Evolutionary conservation across 2,888 invertebrate species (phyloP), one percentile per base, ranked within the genome.

Genomic region (Abrostola tripartita): DNA sequence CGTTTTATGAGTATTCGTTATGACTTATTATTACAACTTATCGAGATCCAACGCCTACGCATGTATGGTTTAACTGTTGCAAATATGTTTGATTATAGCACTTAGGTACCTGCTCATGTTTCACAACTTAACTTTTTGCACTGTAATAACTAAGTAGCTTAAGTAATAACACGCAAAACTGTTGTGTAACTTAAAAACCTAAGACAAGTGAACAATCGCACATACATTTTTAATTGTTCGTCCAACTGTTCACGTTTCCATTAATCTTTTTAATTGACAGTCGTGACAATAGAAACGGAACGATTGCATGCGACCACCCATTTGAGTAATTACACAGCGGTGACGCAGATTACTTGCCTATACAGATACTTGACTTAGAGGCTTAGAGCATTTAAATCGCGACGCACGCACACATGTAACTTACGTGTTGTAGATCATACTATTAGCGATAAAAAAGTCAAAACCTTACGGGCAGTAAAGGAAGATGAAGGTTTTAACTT

Each of bases 251-350:
- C 58, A 66, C 60, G 37, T 54, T 64, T 50, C 40, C 11, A 58
- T 55, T 65, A 73, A 61, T 67, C 51, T 69, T 55, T 67, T 62
- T 71, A 60, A 69, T 65, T 58, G 67, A 50, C 63, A 60, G 52
- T 68, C 63, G 50, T 62, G 52, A 78, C 74, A 78, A 71, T 74
- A 59, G 60, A 61, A 59, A 68, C 55, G n/a, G 53, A 64, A 75
- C 56, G 44, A 67, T 74, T 65, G 68, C 70, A 73, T 68, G 66
- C 53, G 40, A 56, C 56, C 49, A 38, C 24, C 64, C 60, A 71
- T 72, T 68, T 63, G 56, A 58, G 66, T 73, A 67, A 67, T 74
- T 63, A 70, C 67, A 47, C 42, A 37, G 24, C 44, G 54, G 61
- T 70, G 72, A 74, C 66, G 70, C 57, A 70, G 57, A 52, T 60